Evolutionary conservation across 2,888 invertebrate species (phyloP).

Genomic region (Pseudococcus jackbeardsleyi): DNA sequence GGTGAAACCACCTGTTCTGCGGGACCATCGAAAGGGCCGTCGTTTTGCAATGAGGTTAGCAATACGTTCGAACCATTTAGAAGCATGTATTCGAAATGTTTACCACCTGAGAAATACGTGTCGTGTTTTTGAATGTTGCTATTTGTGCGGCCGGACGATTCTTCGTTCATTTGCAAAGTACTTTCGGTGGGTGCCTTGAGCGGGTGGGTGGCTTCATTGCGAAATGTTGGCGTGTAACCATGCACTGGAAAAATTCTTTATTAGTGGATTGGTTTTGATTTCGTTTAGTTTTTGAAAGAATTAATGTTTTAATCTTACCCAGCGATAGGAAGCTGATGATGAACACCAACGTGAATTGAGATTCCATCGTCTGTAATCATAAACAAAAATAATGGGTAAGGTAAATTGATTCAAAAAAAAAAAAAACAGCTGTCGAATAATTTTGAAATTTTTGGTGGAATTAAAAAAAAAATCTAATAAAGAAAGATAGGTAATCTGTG

Average conservation of each 20-base stretch:
- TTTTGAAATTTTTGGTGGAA: too few species aligned
- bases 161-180: slow-evolving; percentile 61
- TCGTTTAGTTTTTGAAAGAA: background rate
- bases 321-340: slow-evolving; percentile 35
- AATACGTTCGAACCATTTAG: slow-evolving; percentile 58
- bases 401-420: too few species aligned
- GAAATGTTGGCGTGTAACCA: slow-evolving; percentile 64
- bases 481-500: too few species aligned
- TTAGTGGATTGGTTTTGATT: background rate
- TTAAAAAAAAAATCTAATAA: too few species aligned
- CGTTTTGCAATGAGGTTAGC: slow-evolving; percentile 58
- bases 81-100: slow-evolving; percentile 63
- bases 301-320: background rate
- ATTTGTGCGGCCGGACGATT: slow-evolving; percentile 49
- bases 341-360: slow-evolving; percentile 27
- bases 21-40: slow-evolving; percentile 22
- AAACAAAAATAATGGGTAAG: background rate
- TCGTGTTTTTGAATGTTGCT: slow-evolving; percentile 64
- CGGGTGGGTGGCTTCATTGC: slow-evolving; percentile 66
- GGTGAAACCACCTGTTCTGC: slow-evolving; percentile 6
- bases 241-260: slow-evolving; percentile 11
- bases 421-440: too few species aligned
- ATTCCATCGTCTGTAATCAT: background rate
- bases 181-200: slow-evolving; percentile 66
- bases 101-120: slow-evolving; percentile 60